Conservation (phyloP, 2,113 vertebrate species). For the Centrocercus urophasianus region DNA sequence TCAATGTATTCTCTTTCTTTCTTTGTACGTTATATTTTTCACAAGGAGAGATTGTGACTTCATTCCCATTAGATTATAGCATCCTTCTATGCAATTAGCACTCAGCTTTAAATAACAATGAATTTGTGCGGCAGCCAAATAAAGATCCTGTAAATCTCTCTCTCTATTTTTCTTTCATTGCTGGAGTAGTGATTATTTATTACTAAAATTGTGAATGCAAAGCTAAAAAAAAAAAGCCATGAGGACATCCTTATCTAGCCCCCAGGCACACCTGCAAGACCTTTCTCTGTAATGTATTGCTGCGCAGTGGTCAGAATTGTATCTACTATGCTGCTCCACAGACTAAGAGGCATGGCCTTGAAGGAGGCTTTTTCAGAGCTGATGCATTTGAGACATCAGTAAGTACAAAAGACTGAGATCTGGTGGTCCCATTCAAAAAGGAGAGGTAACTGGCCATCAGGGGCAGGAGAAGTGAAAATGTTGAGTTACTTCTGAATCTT, state of each 20-base stretch:
- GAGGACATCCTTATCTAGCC: neutral
- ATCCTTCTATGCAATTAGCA: conserved; percentile 36
- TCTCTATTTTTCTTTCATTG: neutral
- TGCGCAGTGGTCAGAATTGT: neutral
- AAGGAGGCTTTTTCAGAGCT: neutral
- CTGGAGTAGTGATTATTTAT: conserved; percentile 12
- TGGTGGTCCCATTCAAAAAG: neutral
- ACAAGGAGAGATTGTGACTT: neutral
- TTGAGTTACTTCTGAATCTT: neutral
- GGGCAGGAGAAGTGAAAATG: neutral
- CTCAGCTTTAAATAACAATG: conserved; percentile 14
- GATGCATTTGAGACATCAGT: neutral
- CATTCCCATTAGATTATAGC: conserved; percentile 27
- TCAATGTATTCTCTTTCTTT: neutral
- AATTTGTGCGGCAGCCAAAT: neutral
- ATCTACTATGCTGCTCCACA: neutral
- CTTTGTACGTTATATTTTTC: neutral
- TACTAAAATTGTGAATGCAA: neutral
- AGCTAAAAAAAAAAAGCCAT: neutral
- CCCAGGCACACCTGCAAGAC: neutral
- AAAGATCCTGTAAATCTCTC: neutral
- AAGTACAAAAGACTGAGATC: neutral
- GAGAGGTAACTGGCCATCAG: neutral
- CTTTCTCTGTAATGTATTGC: fast-evolving
- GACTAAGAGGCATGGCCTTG: neutral